A percentile compares a stretch with the other conserved stretches of the same genome.
phyloP scores from a whole-genome alignment of 2,888 invertebrate genomes.

The Philaethria dido region DNA sequence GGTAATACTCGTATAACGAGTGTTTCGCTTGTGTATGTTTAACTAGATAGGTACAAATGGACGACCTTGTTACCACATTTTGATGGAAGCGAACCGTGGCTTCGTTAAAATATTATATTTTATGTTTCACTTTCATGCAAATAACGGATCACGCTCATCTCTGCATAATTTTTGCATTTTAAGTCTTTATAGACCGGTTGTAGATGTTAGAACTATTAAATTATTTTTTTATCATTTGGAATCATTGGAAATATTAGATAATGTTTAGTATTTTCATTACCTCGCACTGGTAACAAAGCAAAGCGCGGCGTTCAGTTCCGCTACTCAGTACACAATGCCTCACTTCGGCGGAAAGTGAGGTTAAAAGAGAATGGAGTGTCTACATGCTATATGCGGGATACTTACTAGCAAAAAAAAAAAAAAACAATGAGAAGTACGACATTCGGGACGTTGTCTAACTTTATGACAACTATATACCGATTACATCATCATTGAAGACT shows the following conservation, averaged over 20 bases:
- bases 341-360: too few relatives aligned
- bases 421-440: neutral
- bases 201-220: neutral
- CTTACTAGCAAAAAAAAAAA: too few relatives aligned
- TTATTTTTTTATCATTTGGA: neutral
- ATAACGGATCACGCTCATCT: slow-evolving; percentile 3
- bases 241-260: slow-evolving; percentile 10
- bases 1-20: slow-evolving; percentile 32
- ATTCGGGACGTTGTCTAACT: neutral
- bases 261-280: too few relatives aligned
- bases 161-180: slow-evolving; percentile 1
- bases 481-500: neutral
- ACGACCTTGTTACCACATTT: slow-evolving; percentile 41
- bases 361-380: too few relatives aligned
- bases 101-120: slow-evolving; percentile 34
- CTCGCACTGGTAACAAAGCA: too few relatives aligned
- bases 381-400: too few relatives aligned
- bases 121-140: slow-evolving; percentile 30
- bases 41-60: slow-evolving; percentile 28
- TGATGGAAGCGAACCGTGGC: slow-evolving; percentile 35
- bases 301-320: too few relatives aligned
- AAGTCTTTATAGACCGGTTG: neutral
- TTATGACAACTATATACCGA: neutral
- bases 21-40: slow-evolving; percentile 28
- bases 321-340: too few relatives aligned